Conservation (phyloP, 2,888 invertebrate species). For the Drosophila mimica region DNA sequence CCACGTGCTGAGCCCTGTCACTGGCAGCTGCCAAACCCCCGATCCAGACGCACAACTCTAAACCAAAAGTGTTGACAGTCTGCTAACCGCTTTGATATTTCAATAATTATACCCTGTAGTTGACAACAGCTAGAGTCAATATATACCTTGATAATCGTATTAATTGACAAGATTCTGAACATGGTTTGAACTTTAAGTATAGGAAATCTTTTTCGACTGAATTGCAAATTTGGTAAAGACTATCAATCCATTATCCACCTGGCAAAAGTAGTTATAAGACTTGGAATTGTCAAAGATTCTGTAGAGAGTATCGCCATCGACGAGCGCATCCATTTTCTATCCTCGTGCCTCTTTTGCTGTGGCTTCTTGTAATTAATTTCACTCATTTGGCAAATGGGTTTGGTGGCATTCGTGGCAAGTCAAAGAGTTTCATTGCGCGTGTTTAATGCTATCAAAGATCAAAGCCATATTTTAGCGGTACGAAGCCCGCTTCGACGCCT, state of each 20-base stretch:
- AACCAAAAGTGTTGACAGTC: constrained; percentile 65
- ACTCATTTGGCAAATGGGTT: constrained; percentile 74
- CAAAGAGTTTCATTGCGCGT: constrained; percentile 75
- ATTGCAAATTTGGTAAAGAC: not conserved
- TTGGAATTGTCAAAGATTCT: not conserved
- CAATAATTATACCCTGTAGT: constrained; percentile 44
- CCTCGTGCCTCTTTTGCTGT: constrained; percentile 32
- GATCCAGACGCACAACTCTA: constrained; percentile 16
- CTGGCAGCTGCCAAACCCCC: constrained; percentile 42
- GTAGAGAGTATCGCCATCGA: constrained; percentile 4
- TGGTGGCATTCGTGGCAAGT: constrained; percentile 38
- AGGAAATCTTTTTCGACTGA: not conserved
- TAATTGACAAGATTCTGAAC: not conserved
- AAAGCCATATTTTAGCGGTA: constrained; percentile 57
- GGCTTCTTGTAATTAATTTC: constrained; percentile 75
- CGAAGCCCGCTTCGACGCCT: constrained; percentile 62
- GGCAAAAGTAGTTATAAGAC: not conserved
- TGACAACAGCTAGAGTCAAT: not conserved
- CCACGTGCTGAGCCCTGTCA: constrained; percentile 68
- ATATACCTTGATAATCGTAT: too few species aligned
- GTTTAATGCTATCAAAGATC: constrained; percentile 72
- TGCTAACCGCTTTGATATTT: constrained; percentile 57
- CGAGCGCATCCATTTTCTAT: not conserved
- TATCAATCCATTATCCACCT: not conserved
- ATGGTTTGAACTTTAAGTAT: not conserved